Conservation (phyloP, 2,113 vertebrate genomes). For the Struthio camelus region DNA sequence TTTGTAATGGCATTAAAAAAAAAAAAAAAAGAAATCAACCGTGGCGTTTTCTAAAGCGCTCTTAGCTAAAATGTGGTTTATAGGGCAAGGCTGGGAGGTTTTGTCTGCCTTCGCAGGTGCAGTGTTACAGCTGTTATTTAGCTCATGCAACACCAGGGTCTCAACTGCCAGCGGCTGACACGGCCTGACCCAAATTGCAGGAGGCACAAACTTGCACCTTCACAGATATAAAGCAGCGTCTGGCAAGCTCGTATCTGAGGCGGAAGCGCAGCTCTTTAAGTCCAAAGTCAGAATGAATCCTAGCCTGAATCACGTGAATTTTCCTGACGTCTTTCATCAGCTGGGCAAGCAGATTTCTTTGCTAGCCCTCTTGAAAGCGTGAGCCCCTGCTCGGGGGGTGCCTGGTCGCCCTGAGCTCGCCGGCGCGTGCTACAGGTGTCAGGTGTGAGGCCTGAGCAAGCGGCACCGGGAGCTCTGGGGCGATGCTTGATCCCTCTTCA, state of each 20-base stretch:
- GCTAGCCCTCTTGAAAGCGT: too few relatives aligned
- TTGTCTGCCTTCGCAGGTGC: not conserved
- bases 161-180: not conserved
- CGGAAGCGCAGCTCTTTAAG: not conserved
- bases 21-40: not conserved
- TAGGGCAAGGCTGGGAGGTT: rapidly evolving
- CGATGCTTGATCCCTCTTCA: not conserved
- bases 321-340: not conserved
- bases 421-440: not conserved
- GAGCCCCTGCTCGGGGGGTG: too few relatives aligned
- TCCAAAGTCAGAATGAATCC: not conserved
- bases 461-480: too few relatives aligned
- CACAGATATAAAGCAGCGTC: rapidly evolving
- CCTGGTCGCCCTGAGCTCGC: too few relatives aligned
- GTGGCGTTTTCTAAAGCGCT: not conserved
- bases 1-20: not conserved
- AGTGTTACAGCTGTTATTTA: not conserved
- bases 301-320: not conserved
- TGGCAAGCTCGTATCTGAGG: not conserved
- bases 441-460: not conserved
- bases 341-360: not conserved
- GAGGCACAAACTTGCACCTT: not conserved
- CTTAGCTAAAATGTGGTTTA: not conserved
- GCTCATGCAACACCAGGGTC: not conserved
- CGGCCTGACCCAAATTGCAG: too few relatives aligned